Evolutionary conservation across 2,797 vertebrate species (phyloP).

Genomic region (Brotula barbata): DNA sequence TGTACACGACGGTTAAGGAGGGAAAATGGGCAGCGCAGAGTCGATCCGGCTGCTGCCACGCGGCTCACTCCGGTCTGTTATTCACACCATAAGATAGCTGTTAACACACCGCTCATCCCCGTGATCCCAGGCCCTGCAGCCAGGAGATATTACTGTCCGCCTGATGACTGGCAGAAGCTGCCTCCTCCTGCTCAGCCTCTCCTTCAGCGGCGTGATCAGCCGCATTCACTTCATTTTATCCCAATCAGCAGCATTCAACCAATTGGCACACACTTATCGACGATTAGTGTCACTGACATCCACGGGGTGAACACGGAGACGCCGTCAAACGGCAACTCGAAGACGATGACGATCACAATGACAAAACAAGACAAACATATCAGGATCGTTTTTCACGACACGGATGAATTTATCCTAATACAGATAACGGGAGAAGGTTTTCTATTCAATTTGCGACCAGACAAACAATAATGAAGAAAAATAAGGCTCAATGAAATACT

Average conservation of each 20-base stretch:
- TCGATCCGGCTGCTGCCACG: conserved; percentile 31
- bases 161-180: conserved; percentile 31
- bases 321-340: too few species aligned
- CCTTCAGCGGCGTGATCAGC: conserved; percentile 34
- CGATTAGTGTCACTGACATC: conserved; percentile 5
- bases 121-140: conserved; percentile 32
- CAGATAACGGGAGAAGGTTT: too few species aligned
- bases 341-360: too few species aligned
- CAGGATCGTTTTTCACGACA: too few species aligned
- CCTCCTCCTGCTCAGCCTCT: conserved; percentile 18
- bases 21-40: conserved; percentile 9
- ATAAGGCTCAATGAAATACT: too few species aligned
- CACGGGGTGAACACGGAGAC: background rate
- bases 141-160: conserved; percentile 25
- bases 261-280: conserved; percentile 5
- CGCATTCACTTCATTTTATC: conserved; percentile 23
- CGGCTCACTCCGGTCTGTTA: conserved; percentile 34
- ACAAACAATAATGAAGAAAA: too few species aligned
- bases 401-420: too few species aligned
- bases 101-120: conserved; percentile 41
- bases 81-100: conserved; percentile 50
- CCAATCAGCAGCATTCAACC: conserved; percentile 40
- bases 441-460: too few species aligned
- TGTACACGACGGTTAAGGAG: conserved; percentile 2
- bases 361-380: too few species aligned